Base-by-base conservation (phyloP, 2,888 invertebrate species). In the Glaucopsyche alexis region DNA sequence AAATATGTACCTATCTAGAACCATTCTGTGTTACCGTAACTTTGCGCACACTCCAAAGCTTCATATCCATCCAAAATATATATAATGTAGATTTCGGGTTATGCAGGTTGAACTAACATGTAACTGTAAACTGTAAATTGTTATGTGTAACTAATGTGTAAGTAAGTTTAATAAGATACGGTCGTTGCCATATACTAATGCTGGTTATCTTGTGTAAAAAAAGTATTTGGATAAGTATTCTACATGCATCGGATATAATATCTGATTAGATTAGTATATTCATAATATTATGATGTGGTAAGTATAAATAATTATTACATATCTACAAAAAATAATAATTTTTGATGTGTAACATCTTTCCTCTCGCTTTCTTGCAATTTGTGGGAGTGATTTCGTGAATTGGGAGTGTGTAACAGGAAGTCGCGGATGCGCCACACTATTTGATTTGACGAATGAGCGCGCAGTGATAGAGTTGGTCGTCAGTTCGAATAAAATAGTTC, bases 31-130 rank as follows among this genome's bases (percentile, higher is more conserved):
- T 60, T 60, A 60, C 60, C 19, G 16, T 19, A 67, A 42, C 11
- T 67, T 16, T 9, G 16, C 40, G 11, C 16, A 67, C 45, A 67
- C 16, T 67, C 16, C 45, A n/a, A 45, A 16, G 67, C 67, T 67
- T 67, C 45, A 45, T 67, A 67, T 67, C 67, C 67, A 67, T 67
- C 67, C 67, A 67, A 67, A 66, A 45, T 42, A 29, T 60, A 29
- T n/a, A 11, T 19, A 45, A 45, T 66, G n/a, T 40, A 40, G 66
- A 7, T 9, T n/a, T 42, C 67, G 67, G 42, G 42, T 42, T 42
- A 67, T 67, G 42, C 67, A 67, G 67, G 67, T 67, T 13, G 16
- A 67, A 67, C 1, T 29, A 29, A 60, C 11, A 7, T 60, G 14
- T 60, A 38, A 60, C 29, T 60, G 29, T n/a, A n/a, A n/a, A n/a